Evolutionary conservation across 2,797 vertebrate genomes (phyloP), one percentile per base, ranked within the genome.

Genomic region (Pseudotriccus pelzelni): DNA sequence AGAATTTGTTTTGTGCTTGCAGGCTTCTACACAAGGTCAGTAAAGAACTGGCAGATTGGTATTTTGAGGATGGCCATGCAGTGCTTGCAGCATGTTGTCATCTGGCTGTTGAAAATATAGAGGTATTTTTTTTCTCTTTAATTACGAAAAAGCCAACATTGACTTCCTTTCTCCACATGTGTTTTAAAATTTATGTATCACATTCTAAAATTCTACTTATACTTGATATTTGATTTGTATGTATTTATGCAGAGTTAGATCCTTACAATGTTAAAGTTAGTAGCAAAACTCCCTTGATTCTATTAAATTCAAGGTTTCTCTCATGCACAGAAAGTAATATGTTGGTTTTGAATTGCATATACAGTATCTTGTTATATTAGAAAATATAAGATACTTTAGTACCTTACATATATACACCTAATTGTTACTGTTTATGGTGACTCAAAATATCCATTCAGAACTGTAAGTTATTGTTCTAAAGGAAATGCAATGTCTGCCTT

Each of bases 1-100:
- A 17, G 19, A 90, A 39, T 84, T 58, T 4, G 39, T 84, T 85
- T 75, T 85, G 23, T 87, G 94, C 49, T 86, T 93, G 60, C 84
- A 99, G 99, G 89, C 98, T 99, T 27, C 97, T 99, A 47, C 98
- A 98, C 43, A 91, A 96, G 6, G 99, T 99, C 55, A 99, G 98
- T 92, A 68, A 97, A 84, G 98, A 99, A 39, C 97, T 99, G n/a
- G 99, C 99, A 7, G 99, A 99, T 91, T 99, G 99, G 98, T 99
- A 99, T 97, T 99, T 99, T 90, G 99, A 99, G 97, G 98, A 99
- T 11, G 99, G 99, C 4, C 96, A 89, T 67, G 98, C 99, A 12
- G 98, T 99, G 7, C 97, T 99, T 50, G 99, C 99, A 6, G 98
- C 99, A 1, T 99, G 99, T 97, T 99, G 99, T 96, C 98, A 99